These are phyloP conservation scores for Rosalia funebris DNA, from an alignment of 2,888 invertebrate genomes.

Conservation along the genomic window DNA sequence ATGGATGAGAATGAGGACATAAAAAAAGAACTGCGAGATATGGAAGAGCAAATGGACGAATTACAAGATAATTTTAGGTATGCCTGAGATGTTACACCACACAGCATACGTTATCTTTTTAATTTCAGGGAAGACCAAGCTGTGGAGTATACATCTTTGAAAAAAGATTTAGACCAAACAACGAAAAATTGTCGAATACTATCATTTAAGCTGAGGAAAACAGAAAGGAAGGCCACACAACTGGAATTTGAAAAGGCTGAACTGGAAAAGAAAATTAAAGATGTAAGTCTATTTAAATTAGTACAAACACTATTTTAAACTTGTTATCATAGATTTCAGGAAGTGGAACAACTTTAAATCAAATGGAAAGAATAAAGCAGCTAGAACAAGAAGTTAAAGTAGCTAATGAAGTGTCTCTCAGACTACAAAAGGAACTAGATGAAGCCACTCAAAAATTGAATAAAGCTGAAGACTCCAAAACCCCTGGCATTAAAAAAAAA, in stretches of 20 bases:
- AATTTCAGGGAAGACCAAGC: conserved; percentile 90
- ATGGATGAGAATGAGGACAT: conserved; percentile 97
- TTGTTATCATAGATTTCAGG: conserved; percentile 61
- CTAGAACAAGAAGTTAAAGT: conserved; percentile 87
- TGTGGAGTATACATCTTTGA: conserved; percentile 92
- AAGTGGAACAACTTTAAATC: conserved; percentile 70
- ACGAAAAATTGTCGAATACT: conserved; percentile 98
- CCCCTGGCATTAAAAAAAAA: conserved; percentile 66
- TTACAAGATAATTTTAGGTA: conserved; percentile 95
- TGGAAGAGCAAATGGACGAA: conserved; percentile 98
- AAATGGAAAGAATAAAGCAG: conserved; percentile 77
- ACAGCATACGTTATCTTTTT: conserved; percentile 1
- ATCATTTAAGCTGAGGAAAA: conserved; percentile 96
- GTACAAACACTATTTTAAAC: conserved; percentile 24
- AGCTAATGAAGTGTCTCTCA: conserved; percentile 77
- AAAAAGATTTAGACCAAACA: conserved; percentile 95
- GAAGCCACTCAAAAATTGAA: conserved; percentile 71
- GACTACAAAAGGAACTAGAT: conserved; percentile 77
- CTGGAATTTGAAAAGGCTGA: conserved; percentile 87
- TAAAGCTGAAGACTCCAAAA: conserved; percentile 59
- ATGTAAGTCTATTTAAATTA: conserved; percentile 57
- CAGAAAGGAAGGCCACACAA: conserved; percentile 88
- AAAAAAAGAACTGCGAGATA: conserved; percentile 89
- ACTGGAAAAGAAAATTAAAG: conserved; percentile 74
- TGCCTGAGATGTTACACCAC: not conserved